Evolutionary conservation across 2,888 invertebrate genomes (phyloP), one percentile per base, ranked within the genome.

Genomic region (Drosophila pseudotakahashii): DNA sequence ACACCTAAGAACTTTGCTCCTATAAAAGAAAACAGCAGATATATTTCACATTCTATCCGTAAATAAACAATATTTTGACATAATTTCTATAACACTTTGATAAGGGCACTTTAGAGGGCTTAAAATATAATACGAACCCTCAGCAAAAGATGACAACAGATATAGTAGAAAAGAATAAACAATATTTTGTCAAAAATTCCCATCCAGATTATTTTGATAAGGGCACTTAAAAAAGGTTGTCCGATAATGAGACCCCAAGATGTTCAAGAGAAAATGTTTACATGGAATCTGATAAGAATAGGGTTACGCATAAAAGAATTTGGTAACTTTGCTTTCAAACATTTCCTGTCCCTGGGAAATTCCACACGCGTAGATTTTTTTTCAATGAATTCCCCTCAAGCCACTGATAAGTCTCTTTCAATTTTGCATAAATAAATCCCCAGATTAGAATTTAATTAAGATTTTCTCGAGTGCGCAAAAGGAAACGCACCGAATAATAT

Each of bases 391-490:
- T 34, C 32, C 32, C 41, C 30, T n/a, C 36, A 62, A 67, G 45
- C 68, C 34, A 1, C 10, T 55, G 37, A 32, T 47, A 55, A 54
- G 54, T 68, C 45, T 48, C 19, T 5, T 2, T 10, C 16, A 13
- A 30, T 16, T 32, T 32, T 19, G 42, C 51, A n/a, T 19, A 26
- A 67, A 67, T 36, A 53, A 54, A 55, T 68, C 64, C 36, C 13
- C 45, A 19, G 64, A 66, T 66, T 66, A 66, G 68, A 66, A 66
- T 68, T 66, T 66, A 66, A 66, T 66, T 66, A 66, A 68, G 45
- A 47, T 54, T 39, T 67, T 64, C 69, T 34, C 23, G 23, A 45
- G 37, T 30, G 61, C 45, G 61, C 61, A 61, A 9, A 30, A 41
- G 10, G 32, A 23, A 58, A 23, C 44, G 47, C 10, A 47, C 47